Evolutionary conservation across 2,113 vertebrate genomes (phyloP).

Genomic region (Heterochromis multidens): DNA sequence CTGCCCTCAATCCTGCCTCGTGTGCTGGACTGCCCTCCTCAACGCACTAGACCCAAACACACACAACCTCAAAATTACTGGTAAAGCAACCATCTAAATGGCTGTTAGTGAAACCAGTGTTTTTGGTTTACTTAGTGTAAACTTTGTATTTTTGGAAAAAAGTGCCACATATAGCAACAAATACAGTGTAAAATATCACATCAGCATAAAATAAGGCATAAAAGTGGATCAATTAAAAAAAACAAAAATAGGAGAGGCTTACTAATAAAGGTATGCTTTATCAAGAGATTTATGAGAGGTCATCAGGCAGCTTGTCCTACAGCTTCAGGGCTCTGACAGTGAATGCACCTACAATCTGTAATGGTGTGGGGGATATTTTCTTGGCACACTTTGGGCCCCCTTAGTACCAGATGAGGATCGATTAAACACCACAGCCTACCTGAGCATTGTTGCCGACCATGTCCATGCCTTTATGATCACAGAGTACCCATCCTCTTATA

Average conservation of each 20-base stretch:
- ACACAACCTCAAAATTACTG: background rate
- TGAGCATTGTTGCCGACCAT: background rate
- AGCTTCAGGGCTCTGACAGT: background rate
- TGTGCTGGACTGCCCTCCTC: conserved; percentile 91
- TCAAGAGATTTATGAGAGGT: background rate
- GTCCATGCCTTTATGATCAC: background rate
- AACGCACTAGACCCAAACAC: conserved; percentile 77
- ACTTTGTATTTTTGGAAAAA: background rate
- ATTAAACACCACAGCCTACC: background rate
- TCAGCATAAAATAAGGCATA: background rate
- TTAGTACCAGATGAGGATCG: no score
- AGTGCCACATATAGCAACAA: background rate
- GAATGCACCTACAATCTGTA: background rate
- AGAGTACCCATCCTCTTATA: background rate
- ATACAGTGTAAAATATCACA: background rate
- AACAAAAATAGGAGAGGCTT: background rate
- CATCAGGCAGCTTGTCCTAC: background rate
- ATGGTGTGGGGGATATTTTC: no score
- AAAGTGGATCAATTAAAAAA: background rate
- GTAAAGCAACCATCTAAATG: background rate
- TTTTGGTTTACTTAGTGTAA: background rate
- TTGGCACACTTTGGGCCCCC: no score
- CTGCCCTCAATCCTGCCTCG: conserved; percentile 85
- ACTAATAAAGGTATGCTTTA: background rate
- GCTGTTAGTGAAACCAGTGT: background rate